A percentile compares a stretch with the other conserved stretches of the same genome.
These are phyloP conservation scores for Bruchidius siliquastri DNA, from an alignment of 2,888 invertebrate genomes.

Conservation along the genomic window DNA sequence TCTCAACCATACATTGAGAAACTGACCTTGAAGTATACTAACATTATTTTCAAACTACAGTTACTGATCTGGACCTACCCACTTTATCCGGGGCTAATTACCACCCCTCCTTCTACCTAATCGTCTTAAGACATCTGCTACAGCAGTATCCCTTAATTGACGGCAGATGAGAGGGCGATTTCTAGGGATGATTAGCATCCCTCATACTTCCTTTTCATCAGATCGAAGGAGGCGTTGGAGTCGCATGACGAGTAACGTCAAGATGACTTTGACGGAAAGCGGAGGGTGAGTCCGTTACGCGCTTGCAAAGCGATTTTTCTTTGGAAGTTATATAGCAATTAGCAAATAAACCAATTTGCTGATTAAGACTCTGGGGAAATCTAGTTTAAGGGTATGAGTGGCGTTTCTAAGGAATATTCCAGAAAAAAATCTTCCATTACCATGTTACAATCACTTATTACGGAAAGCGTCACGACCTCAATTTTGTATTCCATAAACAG, in stretches of 20 bases:
- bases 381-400: not conserved
- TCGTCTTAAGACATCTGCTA: not conserved
- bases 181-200: not conserved
- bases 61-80: not conserved
- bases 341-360: not conserved
- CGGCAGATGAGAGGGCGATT: not conserved
- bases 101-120: not conserved
- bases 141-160: not conserved
- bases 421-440: no score
- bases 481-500: no score
- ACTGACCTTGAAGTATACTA: no score
- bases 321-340: not conserved
- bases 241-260: not conserved
- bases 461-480: no score
- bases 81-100: not conserved
- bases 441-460: no score
- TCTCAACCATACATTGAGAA: no score
- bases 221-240: not conserved
- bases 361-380: not conserved
- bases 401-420: not conserved
- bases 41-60: no score
- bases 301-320: not conserved
- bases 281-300: not conserved
- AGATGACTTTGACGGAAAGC: not conserved
- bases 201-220: not conserved